Conservation (phyloP, 92 coral and sea anemone species). For the Desmophyllum pertusum region DNA sequence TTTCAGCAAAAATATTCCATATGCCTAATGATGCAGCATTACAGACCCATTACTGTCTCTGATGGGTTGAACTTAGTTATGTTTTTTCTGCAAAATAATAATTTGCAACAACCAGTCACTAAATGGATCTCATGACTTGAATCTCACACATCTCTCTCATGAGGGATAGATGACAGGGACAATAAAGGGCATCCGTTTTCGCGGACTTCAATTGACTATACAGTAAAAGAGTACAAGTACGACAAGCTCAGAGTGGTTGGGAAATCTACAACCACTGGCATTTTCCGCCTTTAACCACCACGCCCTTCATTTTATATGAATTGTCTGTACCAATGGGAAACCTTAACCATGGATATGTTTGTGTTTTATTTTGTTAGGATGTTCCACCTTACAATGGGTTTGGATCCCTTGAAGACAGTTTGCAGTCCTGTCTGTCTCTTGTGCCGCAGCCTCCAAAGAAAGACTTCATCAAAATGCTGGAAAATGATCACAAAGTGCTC, state of each 20-base stretch:
- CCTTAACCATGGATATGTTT: neutral
- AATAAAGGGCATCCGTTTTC: too few relatives aligned
- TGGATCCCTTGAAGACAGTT: slow-evolving; percentile 96
- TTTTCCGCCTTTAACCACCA: too few relatives aligned
- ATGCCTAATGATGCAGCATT: neutral
- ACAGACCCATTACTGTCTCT: neutral
- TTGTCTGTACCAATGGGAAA: neutral
- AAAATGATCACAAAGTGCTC: slow-evolving; percentile 95
- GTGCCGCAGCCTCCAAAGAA: slow-evolving; percentile 99
- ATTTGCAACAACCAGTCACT: too few relatives aligned
- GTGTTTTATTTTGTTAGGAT: slow-evolving; percentile 48
- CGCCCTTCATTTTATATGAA: too few relatives aligned
- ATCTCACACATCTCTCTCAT: too few relatives aligned
- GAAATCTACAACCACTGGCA: neutral
- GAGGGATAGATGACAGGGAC: too few relatives aligned
- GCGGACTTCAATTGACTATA: too few relatives aligned
- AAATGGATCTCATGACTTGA: too few relatives aligned
- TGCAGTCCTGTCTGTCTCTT: slow-evolving; percentile 94
- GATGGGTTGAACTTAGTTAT: too few relatives aligned
- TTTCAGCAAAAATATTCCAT: too few relatives aligned
- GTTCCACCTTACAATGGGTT: slow-evolving; percentile 98
- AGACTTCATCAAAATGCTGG: slow-evolving; percentile 97
- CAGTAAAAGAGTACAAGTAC: too few relatives aligned
- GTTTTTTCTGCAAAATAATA: too few relatives aligned
- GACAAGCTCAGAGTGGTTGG: neutral